Percentiles rank a stretch among this genome's conserved stretches.
Evolutionary conservation across 2,113 vertebrate species (phyloP).

Genomic region (Aptenodytes forsteri): DNA sequence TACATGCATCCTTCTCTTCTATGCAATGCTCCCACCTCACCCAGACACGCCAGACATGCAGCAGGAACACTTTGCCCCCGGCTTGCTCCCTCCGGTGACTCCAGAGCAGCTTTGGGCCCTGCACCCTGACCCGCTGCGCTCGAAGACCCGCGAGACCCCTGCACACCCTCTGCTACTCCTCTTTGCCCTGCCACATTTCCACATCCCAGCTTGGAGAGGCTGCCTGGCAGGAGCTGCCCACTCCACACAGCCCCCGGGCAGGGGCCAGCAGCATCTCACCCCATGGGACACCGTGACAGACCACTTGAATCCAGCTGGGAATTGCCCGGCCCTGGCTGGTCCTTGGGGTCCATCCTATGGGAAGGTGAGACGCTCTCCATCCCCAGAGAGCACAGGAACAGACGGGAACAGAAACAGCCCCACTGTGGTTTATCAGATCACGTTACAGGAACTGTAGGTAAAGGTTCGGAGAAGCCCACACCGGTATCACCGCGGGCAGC

Average conservation of each 20-base stretch:
- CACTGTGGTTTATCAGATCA: rapidly evolving
- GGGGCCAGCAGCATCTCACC: rapidly evolving
- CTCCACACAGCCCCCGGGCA: not conserved
- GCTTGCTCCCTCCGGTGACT: rapidly evolving
- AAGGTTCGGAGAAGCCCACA: not conserved
- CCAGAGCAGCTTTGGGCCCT: not conserved
- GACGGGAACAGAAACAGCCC: not conserved
- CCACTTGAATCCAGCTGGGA: not conserved
- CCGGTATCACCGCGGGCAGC: rapidly evolving
- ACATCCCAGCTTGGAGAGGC: too few relatives aligned
- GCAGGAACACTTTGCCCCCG: not conserved
- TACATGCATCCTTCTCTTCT: rapidly evolving
- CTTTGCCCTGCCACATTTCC: not conserved
- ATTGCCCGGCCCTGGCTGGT: not conserved
- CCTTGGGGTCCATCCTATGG: rapidly evolving
- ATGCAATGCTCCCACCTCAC: rapidly evolving
- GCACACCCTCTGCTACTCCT: rapidly evolving
- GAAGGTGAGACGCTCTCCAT: not conserved
- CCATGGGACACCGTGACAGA: rapidly evolving
- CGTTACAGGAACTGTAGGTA: not conserved
- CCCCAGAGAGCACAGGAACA: not conserved
- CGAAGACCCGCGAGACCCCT: rapidly evolving
- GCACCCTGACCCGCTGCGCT: rapidly evolving
- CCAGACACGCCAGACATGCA: rapidly evolving
- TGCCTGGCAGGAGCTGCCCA: not conserved